Evolutionary conservation across 2,888 invertebrate genomes (phyloP), one percentile per base, ranked within the genome.

Genomic region (Phalangium opilio): DNA sequence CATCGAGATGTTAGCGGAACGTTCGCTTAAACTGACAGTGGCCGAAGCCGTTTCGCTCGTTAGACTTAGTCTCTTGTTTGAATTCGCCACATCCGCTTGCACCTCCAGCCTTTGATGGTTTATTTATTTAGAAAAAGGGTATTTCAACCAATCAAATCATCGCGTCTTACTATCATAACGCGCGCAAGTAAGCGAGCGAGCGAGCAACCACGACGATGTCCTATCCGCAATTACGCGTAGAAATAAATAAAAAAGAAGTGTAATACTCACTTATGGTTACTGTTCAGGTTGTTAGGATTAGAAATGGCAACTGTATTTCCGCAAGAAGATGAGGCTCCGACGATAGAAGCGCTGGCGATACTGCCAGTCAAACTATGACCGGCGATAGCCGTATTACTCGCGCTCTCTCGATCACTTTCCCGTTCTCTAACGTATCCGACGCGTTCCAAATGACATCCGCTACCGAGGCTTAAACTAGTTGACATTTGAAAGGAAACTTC

Each of bases 381-480:
- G 27, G 73, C 73, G 38, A 74, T 65, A 18, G 76, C 77, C n/a
- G 74, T 70, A 56, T 73, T 73, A 58, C 74, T 73, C 48, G 75
- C 75, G 47, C 76, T 77, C 61, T 79, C 79, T 3, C 76, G 68
- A 59, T 78, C 78, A 53, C 70, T 70, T 19, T 60, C 59, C 43
- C 64, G 63, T 43, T 69, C 70, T 7, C 65, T 58, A 17, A 62
- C 59, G 2, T 64, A 55, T n/a, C 65, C 67, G 10, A 67, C 63
- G 3, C 68, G 56, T 47, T 73, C 77, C 58, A 77, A 67, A 60
- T 80, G 79, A 60, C 78, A 79, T 32, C 79, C 79, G 58, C 79
- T 79, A 19, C 79, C 80, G 57, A 78, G 66, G 53, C 79, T 79
- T 42, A 80, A 67, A 56, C 66, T 65, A 52, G 67, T 64, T 12